Percentiles rank a stretch among this genome's conserved stretches.
Conservation (phyloP, 2,797 vertebrate species). For the Petrocephalus schoutedeni region DNA sequence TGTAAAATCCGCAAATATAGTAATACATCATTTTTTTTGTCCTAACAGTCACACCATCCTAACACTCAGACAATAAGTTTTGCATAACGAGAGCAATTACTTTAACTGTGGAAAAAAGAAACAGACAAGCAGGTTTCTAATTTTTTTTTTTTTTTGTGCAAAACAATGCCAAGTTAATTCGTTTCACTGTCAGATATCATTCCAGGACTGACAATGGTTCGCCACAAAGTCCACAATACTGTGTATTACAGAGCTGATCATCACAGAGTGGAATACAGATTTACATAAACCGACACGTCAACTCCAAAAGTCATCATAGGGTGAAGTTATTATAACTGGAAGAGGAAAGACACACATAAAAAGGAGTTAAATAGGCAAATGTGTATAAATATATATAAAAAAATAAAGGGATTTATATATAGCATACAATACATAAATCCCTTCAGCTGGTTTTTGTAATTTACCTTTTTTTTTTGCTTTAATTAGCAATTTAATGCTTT, state of each 20-base stretch:
- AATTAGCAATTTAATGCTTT: not conserved
- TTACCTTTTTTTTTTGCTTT: not conserved
- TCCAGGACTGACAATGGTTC: conserved; percentile 12
- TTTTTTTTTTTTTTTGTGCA: not conserved
- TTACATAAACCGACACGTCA: conserved; percentile 14
- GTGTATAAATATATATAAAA: not conserved
- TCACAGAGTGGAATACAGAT: conserved; percentile 1
- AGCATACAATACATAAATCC: not conserved
- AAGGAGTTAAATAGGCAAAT: conserved; percentile 15
- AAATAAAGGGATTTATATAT: conserved; percentile 1
- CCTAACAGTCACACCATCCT: not conserved
- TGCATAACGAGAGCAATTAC: conserved; percentile 16
- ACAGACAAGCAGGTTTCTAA: not conserved
- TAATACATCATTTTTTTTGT: not conserved
- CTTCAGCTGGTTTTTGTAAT: not conserved
- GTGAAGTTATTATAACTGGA: conserved; percentile 30
- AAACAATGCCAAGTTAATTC: conserved; percentile 17
- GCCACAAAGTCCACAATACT: not conserved
- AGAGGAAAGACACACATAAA: conserved; percentile 24
- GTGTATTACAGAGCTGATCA: conserved; percentile 1
- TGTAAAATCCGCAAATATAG: conserved; percentile 6
- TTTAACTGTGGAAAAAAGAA: not conserved
- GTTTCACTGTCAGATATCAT: conserved; percentile 3
- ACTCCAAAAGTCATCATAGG: conserved; percentile 28
- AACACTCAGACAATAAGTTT: not conserved